Conservation (phyloP, 2,888 invertebrate species). For the Plemyria rubiginata region DNA sequence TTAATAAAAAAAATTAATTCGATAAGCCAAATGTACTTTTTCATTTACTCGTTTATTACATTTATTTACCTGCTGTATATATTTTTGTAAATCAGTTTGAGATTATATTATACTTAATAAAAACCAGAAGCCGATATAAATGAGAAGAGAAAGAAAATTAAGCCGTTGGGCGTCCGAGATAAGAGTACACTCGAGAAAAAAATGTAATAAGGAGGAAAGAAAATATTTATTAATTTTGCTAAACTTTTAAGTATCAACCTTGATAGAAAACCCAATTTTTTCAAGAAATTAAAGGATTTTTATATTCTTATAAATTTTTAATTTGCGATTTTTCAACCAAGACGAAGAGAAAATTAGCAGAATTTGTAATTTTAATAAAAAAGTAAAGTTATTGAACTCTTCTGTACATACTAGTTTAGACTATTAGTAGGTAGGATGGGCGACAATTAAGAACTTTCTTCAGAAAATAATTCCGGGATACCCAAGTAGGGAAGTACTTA, state of each 20-base stretch:
- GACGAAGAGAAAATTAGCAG: no score
- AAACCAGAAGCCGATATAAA: conserved; percentile 35
- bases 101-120: conserved; percentile 30
- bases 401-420: no score
- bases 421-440: no score
- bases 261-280: neutral
- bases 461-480: no score
- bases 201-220: neutral
- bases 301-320: no score
- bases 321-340: no score
- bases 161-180: conserved; percentile 37
- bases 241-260: neutral
- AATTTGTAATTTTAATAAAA: no score
- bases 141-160: conserved; percentile 43
- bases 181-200: conserved; percentile 39
- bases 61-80: neutral
- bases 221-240: conserved; percentile 1
- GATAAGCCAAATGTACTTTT: neutral
- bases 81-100: conserved; percentile 31
- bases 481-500: no score
- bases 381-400: no score
- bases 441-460: no score
- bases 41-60: neutral
- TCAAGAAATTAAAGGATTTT: neutral
- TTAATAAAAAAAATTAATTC: no score